A percentile compares a stretch with the other conserved stretches of the same genome.
These are phyloP conservation scores for Salvelinus sp. DNA, from an alignment of 2,113 vertebrate genomes.

Conservation along the genomic window DNA sequence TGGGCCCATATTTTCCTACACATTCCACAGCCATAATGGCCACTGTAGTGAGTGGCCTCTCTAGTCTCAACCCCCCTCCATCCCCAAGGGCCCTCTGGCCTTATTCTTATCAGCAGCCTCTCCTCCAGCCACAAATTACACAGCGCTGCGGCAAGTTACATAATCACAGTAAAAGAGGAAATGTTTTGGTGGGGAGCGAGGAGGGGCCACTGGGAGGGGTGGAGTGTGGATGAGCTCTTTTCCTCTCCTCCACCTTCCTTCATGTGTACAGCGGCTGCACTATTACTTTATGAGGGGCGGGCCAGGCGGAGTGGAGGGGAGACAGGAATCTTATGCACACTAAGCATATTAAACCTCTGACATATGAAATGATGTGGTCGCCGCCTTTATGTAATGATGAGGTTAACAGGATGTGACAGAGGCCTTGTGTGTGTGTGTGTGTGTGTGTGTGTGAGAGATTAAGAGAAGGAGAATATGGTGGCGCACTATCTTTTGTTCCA, in stretches of 20 bases:
- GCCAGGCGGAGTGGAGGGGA: background rate
- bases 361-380: constrained; percentile 13
- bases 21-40: constrained; percentile 34
- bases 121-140: constrained; percentile 55
- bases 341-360: constrained; percentile 14
- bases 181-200: constrained; percentile 63
- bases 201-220: constrained; percentile 37
- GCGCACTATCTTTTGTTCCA: background rate
- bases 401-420: constrained; percentile 16
- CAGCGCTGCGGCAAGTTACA: constrained; percentile 63
- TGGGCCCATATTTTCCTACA: background rate
- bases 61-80: background rate
- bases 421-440: background rate
- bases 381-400: constrained; percentile 33
- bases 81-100: constrained; percentile 20
- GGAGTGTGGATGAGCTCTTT: constrained; percentile 6
- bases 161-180: constrained; percentile 70
- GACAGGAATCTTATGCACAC: constrained; percentile 13
- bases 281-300: background rate
- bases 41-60: background rate
- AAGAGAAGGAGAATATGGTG: background rate
- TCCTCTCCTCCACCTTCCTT: background rate
- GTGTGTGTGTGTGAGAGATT: no score
- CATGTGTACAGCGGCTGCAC: background rate
- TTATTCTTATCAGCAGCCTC: constrained; percentile 46